Evolutionary conservation across 2,888 invertebrate genomes (phyloP), one percentile per base, ranked within the genome.

Genomic region (Macropis europaea): DNA sequence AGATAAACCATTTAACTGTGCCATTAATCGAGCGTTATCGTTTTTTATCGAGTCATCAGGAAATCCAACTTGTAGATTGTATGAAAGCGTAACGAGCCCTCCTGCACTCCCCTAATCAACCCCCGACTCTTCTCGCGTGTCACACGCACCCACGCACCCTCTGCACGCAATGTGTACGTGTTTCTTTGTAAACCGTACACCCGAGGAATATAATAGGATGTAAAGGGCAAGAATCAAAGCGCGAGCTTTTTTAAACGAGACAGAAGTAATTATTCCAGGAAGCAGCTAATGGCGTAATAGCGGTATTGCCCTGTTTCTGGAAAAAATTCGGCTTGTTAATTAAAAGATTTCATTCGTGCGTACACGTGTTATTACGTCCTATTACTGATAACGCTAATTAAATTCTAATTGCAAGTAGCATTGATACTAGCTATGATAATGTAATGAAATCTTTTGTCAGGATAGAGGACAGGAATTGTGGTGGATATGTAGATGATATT

Each of bases 41-140:
- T 9, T 59, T n/a, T n/a, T n/a, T 34, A 66, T 73, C 59, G 11
- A 24, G 17, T 9, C 28, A 50, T 47, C 26, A 15, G 13, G 24
- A 60, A 72, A 66, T 66, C 40, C 7, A 61, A 56, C 17, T n/a
- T n/a, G 6, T 26, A 32, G 63, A 36, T 61, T 50, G 30, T 47
- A 30, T 36, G 38, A 53, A 48, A 60, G 26, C 28, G 24, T 60
- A 57, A 50, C 60, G 15, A 57, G 30, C 22, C 13, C 34, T n/a
- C 48, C 54, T 73, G 54, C 62, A 67, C 61, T 75, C 68, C 50
- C 59, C 66, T 82, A 69, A 79, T 82, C 76, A 81, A 77, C 15
- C 47, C 30, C 22, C 60, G 13, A n/a, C n/a, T 15, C 15, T 53
- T 45, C 40, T 82, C 34, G 75, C 76, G 70, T 82, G 77, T 32